phyloP scores from a whole-genome alignment of 2,888 invertebrate genomes.

The Mythimna ferrago region DNA sequence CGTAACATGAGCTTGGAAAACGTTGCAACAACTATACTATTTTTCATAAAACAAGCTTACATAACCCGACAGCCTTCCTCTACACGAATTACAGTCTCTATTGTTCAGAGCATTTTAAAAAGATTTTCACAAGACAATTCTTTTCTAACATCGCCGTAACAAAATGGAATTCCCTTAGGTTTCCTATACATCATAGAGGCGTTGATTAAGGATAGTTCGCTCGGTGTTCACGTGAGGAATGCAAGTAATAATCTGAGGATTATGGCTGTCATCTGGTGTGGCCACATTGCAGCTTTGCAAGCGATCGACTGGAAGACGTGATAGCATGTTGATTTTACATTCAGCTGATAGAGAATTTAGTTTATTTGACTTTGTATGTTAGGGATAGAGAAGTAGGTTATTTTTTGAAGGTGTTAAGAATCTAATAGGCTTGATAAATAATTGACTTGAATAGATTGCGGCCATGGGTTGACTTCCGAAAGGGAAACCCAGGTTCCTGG shows the following conservation, averaged over 20 bases:
- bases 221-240: conserved; percentile 59
- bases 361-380: neutral
- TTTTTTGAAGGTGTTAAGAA: neutral
- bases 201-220: conserved; percentile 52
- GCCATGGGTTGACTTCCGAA: no score
- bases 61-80: conserved; percentile 23
- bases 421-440: no score
- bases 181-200: conserved; percentile 36
- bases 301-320: conserved; percentile 29
- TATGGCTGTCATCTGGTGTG: conserved; percentile 51
- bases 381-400: neutral
- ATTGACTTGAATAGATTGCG: no score
- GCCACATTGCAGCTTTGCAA: conserved; percentile 24
- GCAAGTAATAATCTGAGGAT: conserved; percentile 63
- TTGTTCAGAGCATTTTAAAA: conserved; percentile 38
- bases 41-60: conserved; percentile 33
- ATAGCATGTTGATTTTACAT: conserved; percentile 31
- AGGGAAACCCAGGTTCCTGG: no score
- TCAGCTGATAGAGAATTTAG: conserved; percentile 7
- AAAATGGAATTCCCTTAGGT: conserved; percentile 32
- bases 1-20: conserved; percentile 22
- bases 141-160: conserved; percentile 7
- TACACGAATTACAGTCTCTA: conserved; percentile 34
- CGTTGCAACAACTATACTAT: conserved; percentile 16
- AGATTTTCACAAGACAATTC: conserved; percentile 41